Conservation (phyloP, 2,888 invertebrate genomes). For the Protonemura montana region DNA sequence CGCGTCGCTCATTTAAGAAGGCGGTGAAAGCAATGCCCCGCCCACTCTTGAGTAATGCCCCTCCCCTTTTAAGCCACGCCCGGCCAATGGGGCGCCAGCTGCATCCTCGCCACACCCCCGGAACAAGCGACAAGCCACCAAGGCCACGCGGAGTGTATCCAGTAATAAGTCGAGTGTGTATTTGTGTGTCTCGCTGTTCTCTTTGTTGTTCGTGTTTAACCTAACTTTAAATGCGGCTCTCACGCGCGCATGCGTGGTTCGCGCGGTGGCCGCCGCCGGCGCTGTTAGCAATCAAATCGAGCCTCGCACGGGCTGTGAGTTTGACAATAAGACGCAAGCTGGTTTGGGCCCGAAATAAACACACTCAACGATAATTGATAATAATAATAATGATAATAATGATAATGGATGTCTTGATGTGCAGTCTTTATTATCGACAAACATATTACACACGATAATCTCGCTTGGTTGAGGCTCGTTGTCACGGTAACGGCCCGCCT, state of each 20-base stretch:
- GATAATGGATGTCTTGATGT: too few relatives aligned
- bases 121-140: neutral
- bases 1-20: neutral
- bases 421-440: too few relatives aligned
- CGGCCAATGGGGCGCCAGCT: neutral
- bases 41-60: neutral
- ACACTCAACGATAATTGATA: too few relatives aligned
- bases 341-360: constrained; percentile 55
- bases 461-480: too few relatives aligned
- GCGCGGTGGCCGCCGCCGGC: neutral
- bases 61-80: neutral
- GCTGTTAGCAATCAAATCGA: neutral
- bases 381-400: too few relatives aligned
- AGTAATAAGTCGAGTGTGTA: too few relatives aligned
- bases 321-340: constrained; percentile 50
- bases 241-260: neutral
- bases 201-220: too few relatives aligned
- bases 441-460: too few relatives aligned
- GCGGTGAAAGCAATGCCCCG: neutral
- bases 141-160: too few relatives aligned
- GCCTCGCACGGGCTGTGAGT: neutral
- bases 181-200: too few relatives aligned
- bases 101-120: neutral
- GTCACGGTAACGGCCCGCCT: too few relatives aligned
- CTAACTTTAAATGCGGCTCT: neutral